phyloP scores from a whole-genome alignment of 2,113 vertebrate genomes.

The Nothocercus nigrocapillus region DNA sequence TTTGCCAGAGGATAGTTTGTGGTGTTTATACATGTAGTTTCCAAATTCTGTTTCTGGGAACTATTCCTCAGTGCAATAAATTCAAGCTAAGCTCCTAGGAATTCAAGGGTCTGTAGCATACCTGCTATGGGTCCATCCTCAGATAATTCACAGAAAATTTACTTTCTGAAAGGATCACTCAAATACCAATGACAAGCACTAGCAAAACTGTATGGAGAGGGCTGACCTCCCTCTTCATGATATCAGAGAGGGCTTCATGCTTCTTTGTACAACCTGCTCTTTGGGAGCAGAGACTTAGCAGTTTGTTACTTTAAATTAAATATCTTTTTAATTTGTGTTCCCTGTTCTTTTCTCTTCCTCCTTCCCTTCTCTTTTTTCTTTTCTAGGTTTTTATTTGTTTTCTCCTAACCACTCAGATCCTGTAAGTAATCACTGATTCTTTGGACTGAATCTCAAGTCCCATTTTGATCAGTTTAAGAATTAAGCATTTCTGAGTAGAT shows the following conservation, averaged over 20 bases:
- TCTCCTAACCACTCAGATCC: conserved; percentile 90
- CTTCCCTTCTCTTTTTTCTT: neutral
- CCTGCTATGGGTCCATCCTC: neutral
- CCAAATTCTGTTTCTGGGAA: neutral
- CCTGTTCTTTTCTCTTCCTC: neutral
- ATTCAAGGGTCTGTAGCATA: neutral
- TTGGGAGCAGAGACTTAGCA: neutral
- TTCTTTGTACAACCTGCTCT: neutral
- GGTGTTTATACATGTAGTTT: neutral
- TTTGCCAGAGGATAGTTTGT: neutral
- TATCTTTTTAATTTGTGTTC: neutral
- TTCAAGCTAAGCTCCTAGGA: neutral
- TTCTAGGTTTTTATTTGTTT: conserved; percentile 95
- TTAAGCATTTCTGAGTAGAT: accelerated
- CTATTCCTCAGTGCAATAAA: accelerated
- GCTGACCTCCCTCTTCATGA: neutral
- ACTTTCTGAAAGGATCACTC: neutral
- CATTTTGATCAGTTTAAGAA: neutral
- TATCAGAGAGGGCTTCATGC: neutral
- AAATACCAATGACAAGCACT: neutral
- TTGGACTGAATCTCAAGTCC: neutral
- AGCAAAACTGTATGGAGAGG: neutral
- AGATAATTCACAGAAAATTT: neutral
- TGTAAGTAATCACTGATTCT: conserved; percentile 77
- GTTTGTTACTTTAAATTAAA: neutral